Base-by-base conservation (phyloP, 2,113 vertebrate genomes). In the Pantherophis guttatus region DNA sequence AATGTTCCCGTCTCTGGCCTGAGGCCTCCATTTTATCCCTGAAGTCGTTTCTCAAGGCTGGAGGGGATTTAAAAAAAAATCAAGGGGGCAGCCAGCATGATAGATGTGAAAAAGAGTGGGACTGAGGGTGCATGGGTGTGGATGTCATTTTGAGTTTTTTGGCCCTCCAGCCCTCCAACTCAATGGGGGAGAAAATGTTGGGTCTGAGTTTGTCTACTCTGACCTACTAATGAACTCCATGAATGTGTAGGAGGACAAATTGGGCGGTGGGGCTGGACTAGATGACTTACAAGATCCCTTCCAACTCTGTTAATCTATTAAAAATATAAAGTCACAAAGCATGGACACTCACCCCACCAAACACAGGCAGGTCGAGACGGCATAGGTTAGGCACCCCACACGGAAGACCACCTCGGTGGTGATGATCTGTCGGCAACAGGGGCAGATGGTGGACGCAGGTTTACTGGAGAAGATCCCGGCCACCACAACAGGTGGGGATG, bases 351-450 rank as follows among this genome's bases (percentile, higher is more conserved):
- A 97, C 97, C 97, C 97, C 0, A 96, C 44, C 94, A 97, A 87
- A 86, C 96, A 96, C 24, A 97, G 15, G 52, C 39, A 92, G 39
- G 94, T 54, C 75, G 94, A 96, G 39, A 96, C 88, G 12, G 96
- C 96, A 86, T 92, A 97, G 0, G 94, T 93, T 87, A 97, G 94
- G 21, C 8, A 94, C 59, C 97, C 97, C 92, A 95, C 86, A 0
- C 96, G 96, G 94, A 96, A 97, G 95, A 94, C 96, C 89, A 96
- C 95, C 88, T 96, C 94, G 1, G 97, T 97, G 90, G 96, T 97
- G 93, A 97, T 97, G 93, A 96, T 96, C 95, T 97, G 97, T 92
- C 96, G 97, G 93, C 97, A 97, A 70, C 96, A 96, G 4, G 97
- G 96, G 29, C 97, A 97, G 89, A 97, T 97, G 19, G 97, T 97